Evolutionary conservation across 2,888 invertebrate genomes (phyloP), one percentile per base, ranked within the genome.

Genomic region (Cataglyphis albicans): DNA sequence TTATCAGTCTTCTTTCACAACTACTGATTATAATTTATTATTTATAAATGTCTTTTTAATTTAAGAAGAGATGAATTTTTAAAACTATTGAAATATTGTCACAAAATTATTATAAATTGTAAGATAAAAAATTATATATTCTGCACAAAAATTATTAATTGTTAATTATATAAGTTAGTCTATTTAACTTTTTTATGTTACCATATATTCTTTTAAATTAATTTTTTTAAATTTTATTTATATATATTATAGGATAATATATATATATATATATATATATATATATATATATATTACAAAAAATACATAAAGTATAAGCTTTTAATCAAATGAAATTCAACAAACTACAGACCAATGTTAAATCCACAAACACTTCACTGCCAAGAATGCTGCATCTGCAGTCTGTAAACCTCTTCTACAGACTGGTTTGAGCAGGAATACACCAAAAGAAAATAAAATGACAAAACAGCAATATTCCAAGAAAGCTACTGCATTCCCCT

Each of bases 401-500:
- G 57, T 15, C 21, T 68, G 44, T 29, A 38, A 67, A n/a, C 44
- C 10, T 78, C 32, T 10, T 44, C 41, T n/a, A 25, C 44, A 68
- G 68, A 82, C 82, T 82, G 82, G 82, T 82, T 80, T 82, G 80
- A 41, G 35, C 67, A 68, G 25, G 29, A 52, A 61, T 38, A 68
- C 32, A 48, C 18, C 1, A 10, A 25, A 7, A 52, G n/a, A 44
- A 61, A 68, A 61, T 67, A 64, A 81, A 63, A 61, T 5, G 3
- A 78, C 61, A 44, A 67, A 67, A 67, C 67, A 68, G 21, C 41
- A n/a, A 52, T 29, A 55, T 75, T 75, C 75, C 67, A 38, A 76
- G 52, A 76, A 76, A 68, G 18, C 64, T 18, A 25, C 70, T 55
- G 55, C 74, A 74, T 74, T 74, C 48, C 64, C 74, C 15, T 35